phyloP scores from a whole-genome alignment of 2,113 vertebrate genomes.

The Varanus komodoensis region DNA sequence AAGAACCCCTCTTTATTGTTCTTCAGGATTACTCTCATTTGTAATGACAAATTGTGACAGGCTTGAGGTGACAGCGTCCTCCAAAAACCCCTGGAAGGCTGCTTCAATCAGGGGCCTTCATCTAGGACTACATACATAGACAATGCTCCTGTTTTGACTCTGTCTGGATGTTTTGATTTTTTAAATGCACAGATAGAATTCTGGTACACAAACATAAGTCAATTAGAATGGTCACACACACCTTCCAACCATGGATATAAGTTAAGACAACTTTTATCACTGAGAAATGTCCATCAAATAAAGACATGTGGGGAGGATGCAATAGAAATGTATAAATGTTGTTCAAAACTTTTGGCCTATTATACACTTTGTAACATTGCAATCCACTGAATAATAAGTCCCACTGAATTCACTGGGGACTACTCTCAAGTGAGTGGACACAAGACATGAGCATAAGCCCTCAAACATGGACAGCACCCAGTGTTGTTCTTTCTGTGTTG shows the following conservation, averaged over 20 bases:
- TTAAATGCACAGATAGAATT: background rate
- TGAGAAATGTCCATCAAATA: background rate
- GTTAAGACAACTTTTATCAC: background rate
- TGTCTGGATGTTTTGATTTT: background rate
- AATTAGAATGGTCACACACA: background rate
- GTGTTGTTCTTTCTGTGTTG: too few species aligned
- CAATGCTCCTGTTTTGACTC: background rate
- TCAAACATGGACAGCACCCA: too few species aligned
- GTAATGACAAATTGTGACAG: slow-evolving; percentile 31
- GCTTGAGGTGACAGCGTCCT: slow-evolving; percentile 29
- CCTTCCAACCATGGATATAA: background rate
- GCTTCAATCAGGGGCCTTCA: background rate
- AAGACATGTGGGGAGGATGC: too few species aligned
- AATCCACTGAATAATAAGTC: background rate
- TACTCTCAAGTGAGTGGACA: too few species aligned
- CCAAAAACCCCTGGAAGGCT: slow-evolving; percentile 47
- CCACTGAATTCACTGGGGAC: too few species aligned
- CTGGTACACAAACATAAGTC: background rate
- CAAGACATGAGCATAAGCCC: too few species aligned
- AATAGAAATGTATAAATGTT: background rate
- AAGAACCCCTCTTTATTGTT: slow-evolving; percentile 44
- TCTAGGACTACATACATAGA: background rate
- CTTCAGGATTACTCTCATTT: slow-evolving; percentile 48
- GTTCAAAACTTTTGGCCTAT: background rate
- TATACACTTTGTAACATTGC: background rate